Evolutionary conservation across 2,888 invertebrate species (phyloP).

Genomic region (Mythimna ferrago): DNA sequence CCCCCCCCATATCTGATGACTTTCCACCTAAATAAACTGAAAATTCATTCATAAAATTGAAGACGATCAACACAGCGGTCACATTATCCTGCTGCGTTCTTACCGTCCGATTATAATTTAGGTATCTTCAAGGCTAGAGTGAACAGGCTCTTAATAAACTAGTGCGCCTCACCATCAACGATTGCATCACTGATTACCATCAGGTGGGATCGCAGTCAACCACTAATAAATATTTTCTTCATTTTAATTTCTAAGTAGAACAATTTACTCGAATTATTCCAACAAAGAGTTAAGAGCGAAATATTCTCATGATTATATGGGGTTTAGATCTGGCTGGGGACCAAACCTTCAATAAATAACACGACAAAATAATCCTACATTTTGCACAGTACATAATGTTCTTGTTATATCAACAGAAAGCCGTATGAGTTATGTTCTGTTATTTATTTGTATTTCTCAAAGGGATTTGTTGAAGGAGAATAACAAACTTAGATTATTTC

Average conservation of each 20-base stretch:
- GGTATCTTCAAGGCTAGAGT: no score
- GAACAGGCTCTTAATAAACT: no score
- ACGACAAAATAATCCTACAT: slow-evolving; percentile 26
- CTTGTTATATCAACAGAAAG: slow-evolving; percentile 21
- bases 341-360: slow-evolving; percentile 28
- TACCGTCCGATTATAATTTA: no score
- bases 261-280: neutral
- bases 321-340: slow-evolving; percentile 17
- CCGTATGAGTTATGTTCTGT: neutral
- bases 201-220: no score
- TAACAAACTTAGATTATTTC: slow-evolving; percentile 41
- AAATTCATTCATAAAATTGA: neutral
- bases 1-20: no score
- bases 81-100: no score
- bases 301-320: slow-evolving; percentile 11
- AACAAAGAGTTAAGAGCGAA: neutral
- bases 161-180: no score
- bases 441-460: slow-evolving; percentile 18
- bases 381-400: slow-evolving; percentile 30
- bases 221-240: neutral
- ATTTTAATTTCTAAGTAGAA: neutral
- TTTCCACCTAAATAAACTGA: no score
- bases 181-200: no score
- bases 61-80: neutral
- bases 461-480: slow-evolving; percentile 31